Base-by-base conservation (phyloP, 2,797 vertebrate genomes). In the Acanthiza pusilla region DNA sequence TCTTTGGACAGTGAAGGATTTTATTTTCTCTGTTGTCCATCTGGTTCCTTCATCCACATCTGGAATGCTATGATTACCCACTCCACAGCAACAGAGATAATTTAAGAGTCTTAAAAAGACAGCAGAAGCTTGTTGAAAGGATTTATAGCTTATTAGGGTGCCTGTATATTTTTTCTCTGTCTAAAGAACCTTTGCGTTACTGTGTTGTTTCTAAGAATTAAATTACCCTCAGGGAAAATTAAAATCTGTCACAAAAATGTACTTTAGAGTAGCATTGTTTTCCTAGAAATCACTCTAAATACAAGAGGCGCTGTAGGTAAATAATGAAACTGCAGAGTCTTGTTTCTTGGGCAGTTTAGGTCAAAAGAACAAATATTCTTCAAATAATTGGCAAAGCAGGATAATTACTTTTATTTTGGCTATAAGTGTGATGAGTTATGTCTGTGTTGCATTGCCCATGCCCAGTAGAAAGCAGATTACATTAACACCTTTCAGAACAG, bases 41-140 rank as follows among this genome's bases (percentile, higher is more conserved):
- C 89, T 94, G 88, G 51, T 95, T 74, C 18, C 61, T 88, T 94
- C 66, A 66, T 84, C 45, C 5, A 43, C 75, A 93, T 91, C 67
- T 86, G 88, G 92, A 93, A 89, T 91, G 90, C 76, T 71, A 38
- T 94, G 92, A 91, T 96, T 96, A 94, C 67, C 57, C 82, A 85
- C 38, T 95, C 88, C 74, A 60, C 63, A 81, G 40, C 55, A 91
- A 42, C 48, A 91, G 78, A 88, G 78, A 89, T 88, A 89, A 88
- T 95, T 78, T 75, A 66, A 86, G 85, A n/a, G 50, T 83, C 88
- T 83, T 63, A 73, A 88, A 89, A 85, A 89, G 77, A 11, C 65
- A 85, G 51, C 58, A 66, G 70, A 66, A 63, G 40, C 88, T 74
- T 72, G 77, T 93, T 81, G 73, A 85, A 80, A 85, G 79, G 66